phyloP scores from a whole-genome alignment of 2,113 vertebrate genomes.

The Rattus norvegicus region DNA sequence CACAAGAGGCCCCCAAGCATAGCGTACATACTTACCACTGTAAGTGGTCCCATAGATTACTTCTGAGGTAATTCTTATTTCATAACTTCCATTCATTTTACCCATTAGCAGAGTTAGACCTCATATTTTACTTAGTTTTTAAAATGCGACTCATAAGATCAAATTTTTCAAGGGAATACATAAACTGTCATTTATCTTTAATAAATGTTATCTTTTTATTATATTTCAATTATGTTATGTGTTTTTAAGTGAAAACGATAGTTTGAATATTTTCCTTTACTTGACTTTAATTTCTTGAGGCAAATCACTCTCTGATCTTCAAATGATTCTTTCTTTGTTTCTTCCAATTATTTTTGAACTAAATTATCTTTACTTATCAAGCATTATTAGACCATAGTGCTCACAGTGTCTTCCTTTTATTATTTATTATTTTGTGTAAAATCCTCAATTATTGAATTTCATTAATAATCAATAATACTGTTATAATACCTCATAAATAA shows the following conservation, averaged over 20 bases:
- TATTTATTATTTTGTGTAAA: neutral
- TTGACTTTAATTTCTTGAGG: neutral
- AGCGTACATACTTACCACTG: too few relatives aligned
- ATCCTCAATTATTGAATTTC: neutral
- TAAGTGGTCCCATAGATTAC: neutral
- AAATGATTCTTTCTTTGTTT: neutral
- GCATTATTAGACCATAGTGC: neutral
- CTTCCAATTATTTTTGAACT: neutral
- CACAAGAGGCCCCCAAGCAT: rapidly evolving
- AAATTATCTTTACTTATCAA: neutral
- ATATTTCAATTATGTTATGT: neutral
- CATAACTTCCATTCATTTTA: neutral
- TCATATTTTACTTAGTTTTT: neutral
- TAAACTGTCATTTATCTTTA: neutral
- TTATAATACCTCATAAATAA: neutral
- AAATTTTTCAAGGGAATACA: neutral
- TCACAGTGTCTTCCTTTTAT: neutral
- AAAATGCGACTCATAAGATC: neutral
- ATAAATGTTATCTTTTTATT: neutral
- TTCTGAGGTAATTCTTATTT: neutral
- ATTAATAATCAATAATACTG: neutral
- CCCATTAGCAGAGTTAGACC: neutral
- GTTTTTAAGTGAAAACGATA: neutral
- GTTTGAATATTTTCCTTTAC: neutral
- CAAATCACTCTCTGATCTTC: neutral